Base-by-base conservation (phyloP, 1,140 invertebrate genomes). In the Chymomyza costata region DNA sequence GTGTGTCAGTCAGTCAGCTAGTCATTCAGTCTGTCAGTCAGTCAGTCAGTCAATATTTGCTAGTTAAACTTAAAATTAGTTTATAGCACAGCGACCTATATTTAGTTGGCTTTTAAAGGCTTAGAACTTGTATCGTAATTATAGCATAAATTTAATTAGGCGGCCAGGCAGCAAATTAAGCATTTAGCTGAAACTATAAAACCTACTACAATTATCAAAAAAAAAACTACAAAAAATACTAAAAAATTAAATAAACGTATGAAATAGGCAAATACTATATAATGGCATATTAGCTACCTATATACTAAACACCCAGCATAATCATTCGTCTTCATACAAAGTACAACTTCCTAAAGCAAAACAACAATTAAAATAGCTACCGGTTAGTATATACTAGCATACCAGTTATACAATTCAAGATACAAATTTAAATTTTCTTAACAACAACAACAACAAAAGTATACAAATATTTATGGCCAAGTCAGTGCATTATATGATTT, bases 291-390 rank as follows among this genome's bases (percentile, higher is more conserved):
- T 65, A 65, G 51, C 53, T 63, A 67, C 35, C 61, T 38, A 37
- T 34, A 8, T 34, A 60, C 25, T 46, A 43, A 56, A 48, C 52
- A 73, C 35, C 45, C 73, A 37, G 62, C 58, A 76, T 66, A 66
- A 78, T 78, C 71, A 71, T 60, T 78, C 66, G 71, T 78, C 71
- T 78, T 70, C 71, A 78, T 78, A 48, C 52, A 66, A 67, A 78
- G 58, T 76, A 78, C 69, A 76, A 76, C 67, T 78, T 78, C 61
- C 73, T 44, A 50, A 32, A 50, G 18, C n/a, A 59, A 52, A 25
- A 21, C 19, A 32, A 49, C 14, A 52, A 40, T 17, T 35, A 18
- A 37, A 31, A 28, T 28, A 45, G 16, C 21, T 40, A 57, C 45
- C 51, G n/a, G n/a, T n/a, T n/a, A n/a, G n/a, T n/a, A 49, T 13